phyloP scores from a whole-genome alignment of 2,888 invertebrate genomes.

The Agrotis segetum region DNA sequence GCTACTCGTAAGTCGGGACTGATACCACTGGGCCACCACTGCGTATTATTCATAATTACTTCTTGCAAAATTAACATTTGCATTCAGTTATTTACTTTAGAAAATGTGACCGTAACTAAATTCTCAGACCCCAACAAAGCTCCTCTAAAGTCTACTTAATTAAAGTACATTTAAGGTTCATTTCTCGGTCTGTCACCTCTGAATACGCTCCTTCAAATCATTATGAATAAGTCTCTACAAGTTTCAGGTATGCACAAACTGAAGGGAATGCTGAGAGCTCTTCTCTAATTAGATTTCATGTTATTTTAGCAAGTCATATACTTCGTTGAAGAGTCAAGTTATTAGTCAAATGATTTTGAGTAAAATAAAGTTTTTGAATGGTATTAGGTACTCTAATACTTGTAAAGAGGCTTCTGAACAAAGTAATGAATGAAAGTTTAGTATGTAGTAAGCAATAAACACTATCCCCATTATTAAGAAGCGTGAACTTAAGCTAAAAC shows the following conservation, averaged over 20 bases:
- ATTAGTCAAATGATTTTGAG: not conserved
- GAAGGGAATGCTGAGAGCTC: slow-evolving; percentile 14
- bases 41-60: too few relatives aligned
- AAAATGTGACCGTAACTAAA: not conserved
- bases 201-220: slow-evolving; percentile 7
- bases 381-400: not conserved
- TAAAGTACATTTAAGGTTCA: slow-evolving; percentile 28
- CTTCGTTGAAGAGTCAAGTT: not conserved
- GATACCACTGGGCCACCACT: too few relatives aligned
- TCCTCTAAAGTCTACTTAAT: slow-evolving; percentile 24
- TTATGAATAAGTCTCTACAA: slow-evolving; percentile 19
- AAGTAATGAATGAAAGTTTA: not conserved
- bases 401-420: not conserved
- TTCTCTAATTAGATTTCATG: slow-evolving; percentile 32
- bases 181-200: slow-evolving; percentile 32
- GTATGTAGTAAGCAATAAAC: too few relatives aligned
- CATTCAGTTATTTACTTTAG: too few relatives aligned
- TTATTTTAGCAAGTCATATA: slow-evolving; percentile 14
- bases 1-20: too few relatives aligned
- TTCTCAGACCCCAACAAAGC: not conserved
- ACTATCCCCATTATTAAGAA: too few relatives aligned
- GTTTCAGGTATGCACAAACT: slow-evolving; percentile 44
- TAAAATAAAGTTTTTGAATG: not conserved
- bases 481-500: too few relatives aligned
- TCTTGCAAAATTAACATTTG: too few relatives aligned